Conservation (phyloP, 2,113 vertebrate genomes). For the Peromyscus californicus region DNA sequence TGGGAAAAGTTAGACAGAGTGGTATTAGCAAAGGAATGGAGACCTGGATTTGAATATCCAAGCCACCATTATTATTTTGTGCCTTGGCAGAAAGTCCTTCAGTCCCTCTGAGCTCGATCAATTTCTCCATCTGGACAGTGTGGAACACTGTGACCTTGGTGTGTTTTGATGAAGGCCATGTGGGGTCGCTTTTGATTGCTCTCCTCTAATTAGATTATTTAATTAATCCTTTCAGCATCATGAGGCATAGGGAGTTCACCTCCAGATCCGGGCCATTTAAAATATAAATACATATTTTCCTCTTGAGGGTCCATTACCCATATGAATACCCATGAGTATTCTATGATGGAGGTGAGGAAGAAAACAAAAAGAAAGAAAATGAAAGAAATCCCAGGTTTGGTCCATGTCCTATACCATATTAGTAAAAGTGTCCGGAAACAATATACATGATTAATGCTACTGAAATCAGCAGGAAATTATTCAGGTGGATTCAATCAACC, state of each 20-base stretch:
- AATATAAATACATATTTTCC: slow-evolving; percentile 15
- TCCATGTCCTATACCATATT: slow-evolving; percentile 71
- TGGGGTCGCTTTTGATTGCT: neutral
- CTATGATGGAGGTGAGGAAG: neutral
- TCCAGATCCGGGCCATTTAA: neutral
- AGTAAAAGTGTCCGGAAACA: slow-evolving; percentile 82
- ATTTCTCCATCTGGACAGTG: neutral
- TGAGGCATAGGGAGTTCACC: neutral
- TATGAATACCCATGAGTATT: slow-evolving; percentile 5
- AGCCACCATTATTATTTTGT: neutral
- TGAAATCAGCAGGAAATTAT: slow-evolving; percentile 85
- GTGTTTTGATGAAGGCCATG: neutral
- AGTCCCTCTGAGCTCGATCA: neutral
- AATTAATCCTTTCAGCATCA: neutral
- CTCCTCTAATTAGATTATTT: slow-evolving; percentile 10
- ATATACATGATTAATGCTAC: slow-evolving; percentile 83
- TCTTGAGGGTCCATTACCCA: slow-evolving; percentile 2
- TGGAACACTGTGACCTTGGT: neutral
- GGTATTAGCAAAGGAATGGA: neutral
- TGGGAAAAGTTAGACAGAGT: neutral
- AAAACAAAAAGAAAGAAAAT: neutral
- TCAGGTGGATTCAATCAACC: slow-evolving; percentile 86
- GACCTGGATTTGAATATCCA: slow-evolving; percentile 47
- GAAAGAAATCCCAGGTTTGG: slow-evolving; percentile 69
- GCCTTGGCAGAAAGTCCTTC: neutral